phyloP scores from a whole-genome alignment of 1,140 invertebrate species.

The Thrips palmi region DNA sequence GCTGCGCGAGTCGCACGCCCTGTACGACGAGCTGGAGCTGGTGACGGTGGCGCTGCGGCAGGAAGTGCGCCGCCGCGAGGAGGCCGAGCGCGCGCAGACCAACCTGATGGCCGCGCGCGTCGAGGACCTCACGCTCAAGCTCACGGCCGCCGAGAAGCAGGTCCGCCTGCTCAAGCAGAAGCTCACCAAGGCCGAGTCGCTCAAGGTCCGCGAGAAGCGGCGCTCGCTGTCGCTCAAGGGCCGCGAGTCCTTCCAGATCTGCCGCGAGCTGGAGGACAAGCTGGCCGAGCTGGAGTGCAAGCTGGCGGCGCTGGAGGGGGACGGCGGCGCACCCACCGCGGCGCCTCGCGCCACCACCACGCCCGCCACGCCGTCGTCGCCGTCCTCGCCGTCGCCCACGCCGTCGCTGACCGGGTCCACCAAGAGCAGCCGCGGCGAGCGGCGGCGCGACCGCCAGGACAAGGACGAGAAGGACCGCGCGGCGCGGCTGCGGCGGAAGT shows the following conservation, averaged over 20 bases:
- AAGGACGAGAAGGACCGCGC: constrained; percentile 2
- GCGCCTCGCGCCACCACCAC: constrained; percentile 21
- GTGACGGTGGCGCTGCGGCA: constrained; percentile 51
- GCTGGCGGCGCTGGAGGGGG: constrained; percentile 41
- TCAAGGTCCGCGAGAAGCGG: constrained; percentile 57
- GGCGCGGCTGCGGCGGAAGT: constrained; percentile 37
- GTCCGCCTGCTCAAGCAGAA: constrained; percentile 60
- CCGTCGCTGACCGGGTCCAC: constrained; percentile 27
- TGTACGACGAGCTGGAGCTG: constrained; percentile 61
- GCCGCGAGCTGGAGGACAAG: constrained; percentile 68
- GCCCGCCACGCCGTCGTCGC: constrained; percentile 29
- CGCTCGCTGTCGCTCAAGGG: constrained; percentile 65
- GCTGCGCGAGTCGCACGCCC: constrained; percentile 56
- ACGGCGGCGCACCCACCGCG: constrained; percentile 17
- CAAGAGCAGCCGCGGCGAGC: constrained; percentile 11
- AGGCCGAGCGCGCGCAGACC: constrained; percentile 52
- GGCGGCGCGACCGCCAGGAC: neutral
- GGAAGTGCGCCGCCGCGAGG: constrained; percentile 43
- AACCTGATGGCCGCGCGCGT: constrained; percentile 65
- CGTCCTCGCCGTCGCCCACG: constrained; percentile 27
- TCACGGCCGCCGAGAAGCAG: constrained; percentile 64
- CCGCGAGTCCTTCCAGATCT: constrained; percentile 52
- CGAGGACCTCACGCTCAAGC: constrained; percentile 64
- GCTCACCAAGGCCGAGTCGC: constrained; percentile 52
- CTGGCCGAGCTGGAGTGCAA: constrained; percentile 59